A percentile compares a stretch with the other conserved stretches of the same genome.
Conservation (phyloP, 1,140 invertebrate genomes). For the Vanessa atalanta region DNA sequence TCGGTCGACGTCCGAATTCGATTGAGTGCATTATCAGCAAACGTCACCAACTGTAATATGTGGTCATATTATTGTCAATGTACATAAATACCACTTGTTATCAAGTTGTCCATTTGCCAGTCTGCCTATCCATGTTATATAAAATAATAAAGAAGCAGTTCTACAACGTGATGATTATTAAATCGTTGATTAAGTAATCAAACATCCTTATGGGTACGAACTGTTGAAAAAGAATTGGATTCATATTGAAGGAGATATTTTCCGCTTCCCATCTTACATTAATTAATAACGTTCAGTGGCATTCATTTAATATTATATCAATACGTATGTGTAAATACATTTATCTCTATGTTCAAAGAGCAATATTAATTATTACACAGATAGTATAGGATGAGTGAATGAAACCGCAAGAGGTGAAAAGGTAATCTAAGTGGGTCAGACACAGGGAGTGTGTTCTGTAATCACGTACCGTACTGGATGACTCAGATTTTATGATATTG, state of each 20-base stretch:
- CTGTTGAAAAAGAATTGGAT: too few relatives aligned
- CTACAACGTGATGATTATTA: too few relatives aligned
- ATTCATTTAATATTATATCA: not conserved
- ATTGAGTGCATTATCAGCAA: conserved; percentile 67
- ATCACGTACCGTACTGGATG: not conserved
- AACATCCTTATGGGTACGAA: too few relatives aligned
- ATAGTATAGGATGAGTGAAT: conserved; percentile 28
- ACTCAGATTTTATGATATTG: not conserved
- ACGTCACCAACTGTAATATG: conserved; percentile 78
- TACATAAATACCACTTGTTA: too few relatives aligned
- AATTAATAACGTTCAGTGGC: not conserved
- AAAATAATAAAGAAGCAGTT: too few relatives aligned
- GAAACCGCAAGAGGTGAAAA: conserved; percentile 13
- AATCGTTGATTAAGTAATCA: too few relatives aligned
- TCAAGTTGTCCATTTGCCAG: too few relatives aligned
- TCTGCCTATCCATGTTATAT: too few relatives aligned
- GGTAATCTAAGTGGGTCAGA: conserved; percentile 7
- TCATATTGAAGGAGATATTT: too few relatives aligned
- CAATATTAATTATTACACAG: conserved; percentile 25
- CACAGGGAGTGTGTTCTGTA: not conserved
- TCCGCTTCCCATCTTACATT: not conserved
- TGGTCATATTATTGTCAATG: not conserved
- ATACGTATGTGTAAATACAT: not conserved
- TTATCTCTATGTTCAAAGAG: conserved; percentile 5
- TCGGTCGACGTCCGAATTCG: conserved; percentile 64